A percentile compares a stretch with the other conserved stretches of the same genome.
phyloP scores from a whole-genome alignment of 35 echinoderm and acorn worm species.

The Anneissia japonica region DNA sequence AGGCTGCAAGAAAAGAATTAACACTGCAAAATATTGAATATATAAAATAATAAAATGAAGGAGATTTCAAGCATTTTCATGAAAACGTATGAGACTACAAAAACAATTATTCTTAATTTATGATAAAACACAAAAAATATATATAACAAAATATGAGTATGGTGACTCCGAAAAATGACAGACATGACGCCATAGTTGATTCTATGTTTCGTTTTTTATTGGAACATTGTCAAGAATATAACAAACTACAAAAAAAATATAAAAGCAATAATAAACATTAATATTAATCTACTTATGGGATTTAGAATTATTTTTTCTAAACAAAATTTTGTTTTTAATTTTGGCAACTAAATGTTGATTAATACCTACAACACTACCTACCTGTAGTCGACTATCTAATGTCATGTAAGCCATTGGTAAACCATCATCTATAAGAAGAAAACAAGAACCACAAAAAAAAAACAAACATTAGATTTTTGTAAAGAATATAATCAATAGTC shows the following conservation, averaged over 20 bases:
- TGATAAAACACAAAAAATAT: not conserved
- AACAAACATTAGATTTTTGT: no score
- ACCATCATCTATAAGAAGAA: not conserved
- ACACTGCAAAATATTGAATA: no score
- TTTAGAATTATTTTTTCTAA: no score
- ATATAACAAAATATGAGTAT: slow-evolving; percentile 18
- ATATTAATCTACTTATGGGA: no score
- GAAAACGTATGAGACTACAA: not conserved
- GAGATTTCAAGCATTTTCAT: slow-evolving; percentile 21
- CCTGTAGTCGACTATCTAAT: slow-evolving; percentile 2
- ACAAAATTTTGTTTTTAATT: no score
- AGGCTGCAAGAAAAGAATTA: slow-evolving; percentile 44
- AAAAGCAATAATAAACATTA: no score
- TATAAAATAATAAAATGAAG: slow-evolving; percentile 31
- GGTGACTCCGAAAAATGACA: not conserved
- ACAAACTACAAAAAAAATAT: no score
- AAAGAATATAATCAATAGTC: no score
- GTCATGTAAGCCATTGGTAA: slow-evolving; percentile 16
- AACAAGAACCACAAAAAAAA: no score
- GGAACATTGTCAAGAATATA: no score
- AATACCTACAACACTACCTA: not conserved
- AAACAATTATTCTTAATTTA: not conserved
- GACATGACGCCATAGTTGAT: slow-evolving; percentile 3
- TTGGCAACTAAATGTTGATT: not conserved
- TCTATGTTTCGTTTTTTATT: no score